These are phyloP conservation scores for Campaea margaritaria DNA, from an alignment of 2,888 invertebrate genomes.

Conservation along the genomic window DNA sequence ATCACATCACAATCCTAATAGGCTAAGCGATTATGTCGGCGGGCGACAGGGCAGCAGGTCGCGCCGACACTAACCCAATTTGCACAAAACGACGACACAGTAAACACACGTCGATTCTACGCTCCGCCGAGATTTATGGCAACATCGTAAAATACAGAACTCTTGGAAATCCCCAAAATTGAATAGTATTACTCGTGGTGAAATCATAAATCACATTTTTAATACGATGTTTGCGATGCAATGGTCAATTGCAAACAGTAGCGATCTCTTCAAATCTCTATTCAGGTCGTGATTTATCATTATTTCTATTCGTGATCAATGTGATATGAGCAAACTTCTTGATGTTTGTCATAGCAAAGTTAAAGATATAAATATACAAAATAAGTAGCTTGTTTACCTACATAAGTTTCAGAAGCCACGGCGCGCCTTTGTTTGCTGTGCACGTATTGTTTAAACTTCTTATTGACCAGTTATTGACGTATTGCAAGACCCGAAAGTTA, in stretches of 20 bases:
- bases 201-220: conserved; percentile 27
- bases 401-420: not conserved
- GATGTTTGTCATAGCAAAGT: no score
- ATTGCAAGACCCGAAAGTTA: conserved; percentile 42
- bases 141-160: conserved; percentile 69
- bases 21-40: conserved; percentile 73
- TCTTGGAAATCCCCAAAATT: conserved; percentile 61
- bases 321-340: no score
- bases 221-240: conserved; percentile 3
- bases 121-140: conserved; percentile 70
- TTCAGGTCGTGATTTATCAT: not conserved
- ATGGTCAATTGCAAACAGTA: not conserved
- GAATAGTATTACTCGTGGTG: conserved; percentile 41
- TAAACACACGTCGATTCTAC: conserved; percentile 72
- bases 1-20: conserved; percentile 71
- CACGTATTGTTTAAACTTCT: conserved; percentile 46
- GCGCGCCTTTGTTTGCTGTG: conserved; percentile 24
- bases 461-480: conserved; percentile 43
- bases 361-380: not conserved
- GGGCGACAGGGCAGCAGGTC: conserved; percentile 49
- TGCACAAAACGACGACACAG: conserved; percentile 72
- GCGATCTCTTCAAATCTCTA: not conserved
- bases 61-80: conserved; percentile 75
- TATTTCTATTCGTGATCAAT: no score
- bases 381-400: not conserved